phyloP scores from a whole-genome alignment of 2,113 vertebrate species.

The Nestor notabilis region DNA sequence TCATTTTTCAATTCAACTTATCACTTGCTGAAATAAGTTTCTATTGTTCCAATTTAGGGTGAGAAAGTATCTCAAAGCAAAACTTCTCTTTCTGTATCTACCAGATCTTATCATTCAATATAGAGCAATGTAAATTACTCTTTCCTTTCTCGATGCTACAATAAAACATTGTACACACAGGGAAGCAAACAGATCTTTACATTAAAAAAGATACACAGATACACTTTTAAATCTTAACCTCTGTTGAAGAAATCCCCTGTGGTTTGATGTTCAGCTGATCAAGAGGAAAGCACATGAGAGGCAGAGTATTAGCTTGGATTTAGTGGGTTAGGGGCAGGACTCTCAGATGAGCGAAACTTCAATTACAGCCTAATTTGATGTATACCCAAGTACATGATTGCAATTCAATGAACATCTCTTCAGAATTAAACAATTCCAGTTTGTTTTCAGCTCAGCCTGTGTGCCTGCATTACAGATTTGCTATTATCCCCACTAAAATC shows the following conservation, averaged over 20 bases:
- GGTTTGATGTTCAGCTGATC: background rate
- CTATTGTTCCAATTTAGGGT: background rate
- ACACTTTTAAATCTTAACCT: background rate
- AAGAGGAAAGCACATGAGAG: background rate
- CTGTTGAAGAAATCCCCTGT: background rate
- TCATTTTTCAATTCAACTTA: background rate
- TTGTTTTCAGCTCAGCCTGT: slow-evolving; percentile 38
- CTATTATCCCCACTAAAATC: slow-evolving; percentile 2
- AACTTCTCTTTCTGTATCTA: background rate
- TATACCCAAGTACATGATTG: slow-evolving; percentile 49
- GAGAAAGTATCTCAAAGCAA: background rate
- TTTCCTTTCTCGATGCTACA: background rate
- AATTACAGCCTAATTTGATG: slow-evolving; percentile 66
- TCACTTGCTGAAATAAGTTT: background rate
- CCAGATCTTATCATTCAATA: background rate
- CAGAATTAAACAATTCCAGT: slow-evolving; percentile 63
- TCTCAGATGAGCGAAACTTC: slow-evolving; percentile 41
- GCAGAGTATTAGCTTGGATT: slow-evolving; percentile 7
- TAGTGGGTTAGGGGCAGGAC: slow-evolving; percentile 1
- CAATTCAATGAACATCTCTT: slow-evolving; percentile 71
- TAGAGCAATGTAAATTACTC: background rate
- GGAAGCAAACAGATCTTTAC: background rate
- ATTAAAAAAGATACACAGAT: background rate
- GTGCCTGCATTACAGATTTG: background rate
- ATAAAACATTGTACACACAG: background rate